Base-by-base conservation (phyloP, 2,797 vertebrate genomes). In the Phoeniculus purpureus region DNA sequence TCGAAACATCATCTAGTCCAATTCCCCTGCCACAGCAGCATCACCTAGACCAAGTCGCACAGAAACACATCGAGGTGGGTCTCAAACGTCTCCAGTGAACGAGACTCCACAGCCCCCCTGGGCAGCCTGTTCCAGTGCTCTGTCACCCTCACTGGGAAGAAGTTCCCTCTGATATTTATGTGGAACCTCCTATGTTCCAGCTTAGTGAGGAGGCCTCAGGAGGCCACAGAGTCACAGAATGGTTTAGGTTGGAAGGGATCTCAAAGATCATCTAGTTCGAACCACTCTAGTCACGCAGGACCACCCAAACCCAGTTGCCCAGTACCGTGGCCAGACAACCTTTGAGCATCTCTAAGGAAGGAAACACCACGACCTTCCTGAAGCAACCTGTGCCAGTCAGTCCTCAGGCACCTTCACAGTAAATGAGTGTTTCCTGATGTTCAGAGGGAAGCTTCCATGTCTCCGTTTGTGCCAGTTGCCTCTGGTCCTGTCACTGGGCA, bases 401-500 rank as follows among this genome's bases (percentile, higher is more conserved):
- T 7, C 16, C 62, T 34, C 9, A 2, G 20, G 12, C 50, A 52
- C 9, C 15, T 21, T 34, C 58, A 56, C 3, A 45, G 31, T 3
- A 21, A 20, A 32, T 13, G 76, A 32, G 17, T 6, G 6, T n/a
- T 88, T 50, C 34, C 29, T 61, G n/a, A 18, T 20, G 15, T 22
- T 62, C 65, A 76, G 29, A 76, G 23, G 25, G 21, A 65, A 58
- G 16, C 31, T 31, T 8, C 10, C 0, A 0, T 3, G 8, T 71
- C 15, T 31, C 56, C 40, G 12, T 58, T 64, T 50, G 26, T 54
- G 43, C 26, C 26, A 3, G 2, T 2, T 58, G 62, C 56, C 21
- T 59, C 34, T 17, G 18, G 21, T n/a, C 26, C 45, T 58, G 52
- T n/a, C 83, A 34, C 27, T 16, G 10, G 50, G 21, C 21, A 70